phyloP scores from a whole-genome alignment of 2,797 vertebrate genomes.

The Sardinella longiceps region DNA sequence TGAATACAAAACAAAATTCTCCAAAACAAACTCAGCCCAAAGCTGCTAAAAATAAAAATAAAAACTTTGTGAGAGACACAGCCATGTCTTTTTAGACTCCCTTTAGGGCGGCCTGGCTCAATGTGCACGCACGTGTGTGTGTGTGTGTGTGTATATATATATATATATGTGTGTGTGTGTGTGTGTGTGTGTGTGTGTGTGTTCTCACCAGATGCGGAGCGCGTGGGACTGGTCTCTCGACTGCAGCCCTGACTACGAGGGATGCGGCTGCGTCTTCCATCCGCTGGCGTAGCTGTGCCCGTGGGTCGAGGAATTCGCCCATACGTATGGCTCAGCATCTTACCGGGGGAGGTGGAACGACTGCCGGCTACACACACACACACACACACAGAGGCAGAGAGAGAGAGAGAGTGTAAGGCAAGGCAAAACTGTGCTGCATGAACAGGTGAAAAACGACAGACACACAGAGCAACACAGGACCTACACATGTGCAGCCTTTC shows the following conservation, averaged over 20 bases:
- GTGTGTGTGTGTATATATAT: conserved; percentile 23
- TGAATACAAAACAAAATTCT: not conserved
- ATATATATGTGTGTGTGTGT: not conserved
- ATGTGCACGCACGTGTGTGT: not conserved
- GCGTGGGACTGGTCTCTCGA: conserved; percentile 91
- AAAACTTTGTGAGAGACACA: too few relatives aligned
- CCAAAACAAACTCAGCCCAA: not conserved
- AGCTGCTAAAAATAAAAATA: too few relatives aligned
- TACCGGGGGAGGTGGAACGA: conserved; percentile 91
- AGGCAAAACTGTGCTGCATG: too few relatives aligned
- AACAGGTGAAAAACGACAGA: not conserved
- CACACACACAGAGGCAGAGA: conserved; percentile 29
- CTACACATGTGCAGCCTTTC: not conserved
- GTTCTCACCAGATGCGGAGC: conserved; percentile 83
- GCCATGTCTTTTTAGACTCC: too few relatives aligned
- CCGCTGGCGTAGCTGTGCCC: conserved; percentile 69
- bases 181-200: not conserved
- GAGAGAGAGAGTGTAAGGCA: not conserved
- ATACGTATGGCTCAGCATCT: conserved; percentile 83
- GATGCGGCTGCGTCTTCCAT: conserved; percentile 83
- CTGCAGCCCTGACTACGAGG: conserved; percentile 96
- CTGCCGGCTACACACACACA: conserved; percentile 83
- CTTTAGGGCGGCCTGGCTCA: too few relatives aligned
- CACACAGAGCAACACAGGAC: not conserved
- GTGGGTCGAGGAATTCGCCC: conserved; percentile 77